Evolutionary conservation across 2,113 vertebrate genomes (phyloP).

Genomic region (Perccottus glenii): DNA sequence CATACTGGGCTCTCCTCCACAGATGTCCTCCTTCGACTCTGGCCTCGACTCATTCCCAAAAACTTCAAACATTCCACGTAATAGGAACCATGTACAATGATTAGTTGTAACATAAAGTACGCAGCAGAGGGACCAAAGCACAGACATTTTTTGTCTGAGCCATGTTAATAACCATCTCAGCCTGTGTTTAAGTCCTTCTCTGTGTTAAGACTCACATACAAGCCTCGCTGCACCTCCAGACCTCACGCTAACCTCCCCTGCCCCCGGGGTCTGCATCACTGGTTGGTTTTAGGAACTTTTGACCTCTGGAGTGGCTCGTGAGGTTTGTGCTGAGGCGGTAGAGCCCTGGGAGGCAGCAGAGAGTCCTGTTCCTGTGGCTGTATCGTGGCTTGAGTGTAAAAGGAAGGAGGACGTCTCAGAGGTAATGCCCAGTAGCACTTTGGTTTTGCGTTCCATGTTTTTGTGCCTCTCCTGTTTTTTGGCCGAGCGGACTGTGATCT

Average conservation of each 20-base stretch:
- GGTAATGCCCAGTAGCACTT: constrained; percentile 69
- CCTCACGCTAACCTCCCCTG: constrained; percentile 21
- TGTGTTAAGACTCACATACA: constrained; percentile 19
- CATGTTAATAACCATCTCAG: constrained; percentile 55
- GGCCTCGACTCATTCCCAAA: constrained; percentile 46
- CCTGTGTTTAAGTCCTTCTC: constrained; percentile 52
- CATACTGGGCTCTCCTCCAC: constrained; percentile 66
- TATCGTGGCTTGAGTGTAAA: constrained; percentile 42
- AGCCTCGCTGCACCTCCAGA: constrained; percentile 40
- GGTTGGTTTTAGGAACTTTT: constrained; percentile 23
- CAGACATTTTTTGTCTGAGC: constrained; percentile 51
- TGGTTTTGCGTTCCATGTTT: constrained; percentile 80
- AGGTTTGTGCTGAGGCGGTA: constrained; percentile 44
- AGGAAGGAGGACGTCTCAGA: constrained; percentile 44
- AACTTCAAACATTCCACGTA: constrained; percentile 76
- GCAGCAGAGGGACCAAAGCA: constrained; percentile 29
- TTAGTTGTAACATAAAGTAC: constrained; percentile 29
- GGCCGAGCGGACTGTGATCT: constrained; percentile 85
- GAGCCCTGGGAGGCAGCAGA: constrained; percentile 59
- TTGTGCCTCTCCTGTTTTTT: constrained; percentile 84
- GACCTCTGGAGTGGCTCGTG: constrained; percentile 16
- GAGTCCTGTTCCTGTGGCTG: constrained; percentile 39
- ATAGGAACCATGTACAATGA: constrained; percentile 36
- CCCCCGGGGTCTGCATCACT: constrained; percentile 27
- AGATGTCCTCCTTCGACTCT: constrained; percentile 54